Evolutionary conservation across 2,888 invertebrate species (phyloP).

Genomic region (Ariolimax columbianus): DNA sequence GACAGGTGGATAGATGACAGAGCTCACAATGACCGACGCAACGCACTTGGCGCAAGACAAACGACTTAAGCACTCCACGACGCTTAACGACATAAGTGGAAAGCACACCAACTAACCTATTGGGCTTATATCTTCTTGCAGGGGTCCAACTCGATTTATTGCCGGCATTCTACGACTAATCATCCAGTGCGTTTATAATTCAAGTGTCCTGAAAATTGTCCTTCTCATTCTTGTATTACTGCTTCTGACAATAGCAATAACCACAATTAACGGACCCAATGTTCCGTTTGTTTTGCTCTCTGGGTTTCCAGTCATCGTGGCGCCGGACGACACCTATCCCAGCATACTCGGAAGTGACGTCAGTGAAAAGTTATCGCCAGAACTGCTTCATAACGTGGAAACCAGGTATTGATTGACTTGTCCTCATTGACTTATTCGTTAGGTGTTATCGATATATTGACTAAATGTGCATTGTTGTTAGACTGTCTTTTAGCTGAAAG

Average conservation of each 20-base stretch:
- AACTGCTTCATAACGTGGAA: constrained; percentile 31
- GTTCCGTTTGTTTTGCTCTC: constrained; percentile 4
- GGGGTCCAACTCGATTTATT: neutral
- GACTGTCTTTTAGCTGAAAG: too few relatives aligned
- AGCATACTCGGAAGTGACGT: constrained; percentile 36
- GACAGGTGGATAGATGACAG: too few relatives aligned
- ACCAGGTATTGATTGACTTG: constrained; percentile 10
- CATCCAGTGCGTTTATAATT: neutral
- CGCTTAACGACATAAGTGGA: too few relatives aligned
- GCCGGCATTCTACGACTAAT: neutral
- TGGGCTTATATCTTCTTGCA: neutral
- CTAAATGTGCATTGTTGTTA: too few relatives aligned
- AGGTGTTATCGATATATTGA: too few relatives aligned
- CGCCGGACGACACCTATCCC: constrained; percentile 25
- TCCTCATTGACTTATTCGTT: too few relatives aligned
- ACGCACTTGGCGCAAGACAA: too few relatives aligned
- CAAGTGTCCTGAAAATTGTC: neutral
- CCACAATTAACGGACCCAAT: neutral
- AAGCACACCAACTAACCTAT: too few relatives aligned
- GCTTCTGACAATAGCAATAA: neutral
- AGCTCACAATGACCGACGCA: too few relatives aligned
- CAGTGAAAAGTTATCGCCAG: constrained; percentile 20
- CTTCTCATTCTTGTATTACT: neutral
- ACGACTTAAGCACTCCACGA: too few relatives aligned
- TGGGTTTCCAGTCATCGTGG: constrained; percentile 32